Conservation (phyloP, 2,113 vertebrate genomes). For the Verasper variegatus region DNA sequence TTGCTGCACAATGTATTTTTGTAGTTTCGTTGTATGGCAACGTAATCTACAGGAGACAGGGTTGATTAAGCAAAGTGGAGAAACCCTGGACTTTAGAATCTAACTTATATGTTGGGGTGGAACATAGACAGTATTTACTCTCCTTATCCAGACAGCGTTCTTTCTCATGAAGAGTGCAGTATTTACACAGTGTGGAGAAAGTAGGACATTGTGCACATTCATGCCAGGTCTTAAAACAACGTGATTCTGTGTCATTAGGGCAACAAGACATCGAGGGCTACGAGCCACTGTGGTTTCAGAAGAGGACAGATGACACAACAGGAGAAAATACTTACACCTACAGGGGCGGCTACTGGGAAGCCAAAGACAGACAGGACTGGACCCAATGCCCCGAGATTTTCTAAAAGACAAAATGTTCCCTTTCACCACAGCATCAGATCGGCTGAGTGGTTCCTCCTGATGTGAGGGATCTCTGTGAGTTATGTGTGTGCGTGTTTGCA, state of each 20-base stretch:
- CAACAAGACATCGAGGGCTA: conserved; percentile 88
- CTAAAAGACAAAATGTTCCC: conserved; percentile 73
- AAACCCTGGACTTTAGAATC: not conserved
- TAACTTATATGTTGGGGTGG: not conserved
- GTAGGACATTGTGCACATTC: not conserved
- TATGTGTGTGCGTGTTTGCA: conserved; percentile 6
- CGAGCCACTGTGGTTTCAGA: conserved; percentile 92
- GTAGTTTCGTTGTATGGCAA: not conserved
- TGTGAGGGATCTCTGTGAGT: conserved; percentile 27
- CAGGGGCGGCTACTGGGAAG: conserved; percentile 96
- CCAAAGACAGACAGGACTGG: conserved; percentile 94
- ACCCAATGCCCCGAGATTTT: conserved; percentile 89
- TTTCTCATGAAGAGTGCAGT: not conserved
- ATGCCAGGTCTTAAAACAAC: not conserved
- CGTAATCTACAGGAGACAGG: not conserved
- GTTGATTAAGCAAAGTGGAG: too few species aligned
- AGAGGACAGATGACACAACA: conserved; percentile 85
- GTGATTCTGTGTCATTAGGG: conserved; percentile 76
- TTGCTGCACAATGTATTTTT: not conserved
- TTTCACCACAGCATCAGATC: not conserved
- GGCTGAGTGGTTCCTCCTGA: conserved; percentile 6
- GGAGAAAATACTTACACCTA: conserved; percentile 89
- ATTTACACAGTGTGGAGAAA: not conserved
- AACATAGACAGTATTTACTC: not conserved
- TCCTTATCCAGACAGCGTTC: not conserved